A percentile compares a stretch with the other conserved stretches of the same genome.
Conservation (phyloP, 92 coral and sea anemone species). For the Porites divaricata region DNA sequence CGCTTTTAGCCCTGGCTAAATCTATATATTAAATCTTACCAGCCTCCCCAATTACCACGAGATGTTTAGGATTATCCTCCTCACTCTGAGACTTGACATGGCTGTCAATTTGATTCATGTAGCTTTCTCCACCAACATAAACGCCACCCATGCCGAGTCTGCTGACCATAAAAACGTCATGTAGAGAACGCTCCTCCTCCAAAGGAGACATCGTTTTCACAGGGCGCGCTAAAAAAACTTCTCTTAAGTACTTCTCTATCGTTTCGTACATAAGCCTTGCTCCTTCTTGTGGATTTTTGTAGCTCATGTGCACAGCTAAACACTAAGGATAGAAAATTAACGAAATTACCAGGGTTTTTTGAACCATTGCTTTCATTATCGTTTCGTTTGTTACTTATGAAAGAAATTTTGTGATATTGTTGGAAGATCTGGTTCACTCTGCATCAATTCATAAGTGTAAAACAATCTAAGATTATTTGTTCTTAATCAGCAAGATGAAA, state of each 20-base stretch:
- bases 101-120: conserved; percentile 62
- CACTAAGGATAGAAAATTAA: conserved; percentile 55
- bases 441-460: no score
- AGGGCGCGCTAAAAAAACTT: conserved; percentile 61
- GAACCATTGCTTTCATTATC: no score
- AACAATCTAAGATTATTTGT: no score
- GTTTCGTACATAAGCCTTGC: conserved; percentile 80
- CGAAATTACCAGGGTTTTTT: not conserved
- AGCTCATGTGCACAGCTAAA: conserved; percentile 85
- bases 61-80: conserved; percentile 31
- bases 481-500: no score
- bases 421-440: no score
- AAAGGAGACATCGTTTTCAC: conserved; percentile 51
- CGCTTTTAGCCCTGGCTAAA: no score
- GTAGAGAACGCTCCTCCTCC: conserved; percentile 74
- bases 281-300: conserved; percentile 85
- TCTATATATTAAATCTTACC: conserved; percentile 69
- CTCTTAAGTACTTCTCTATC: conserved; percentile 70
- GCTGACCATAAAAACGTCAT: conserved; percentile 79
- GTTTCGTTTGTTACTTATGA: no score
- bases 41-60: conserved; percentile 72
- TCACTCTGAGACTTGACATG: conserved; percentile 27
- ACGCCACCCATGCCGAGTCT: conserved; percentile 84
- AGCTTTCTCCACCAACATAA: conserved; percentile 78
- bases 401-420: no score